Evolutionary conservation across 2,888 invertebrate genomes (phyloP).

Genomic region (Tipula helvola): DNA sequence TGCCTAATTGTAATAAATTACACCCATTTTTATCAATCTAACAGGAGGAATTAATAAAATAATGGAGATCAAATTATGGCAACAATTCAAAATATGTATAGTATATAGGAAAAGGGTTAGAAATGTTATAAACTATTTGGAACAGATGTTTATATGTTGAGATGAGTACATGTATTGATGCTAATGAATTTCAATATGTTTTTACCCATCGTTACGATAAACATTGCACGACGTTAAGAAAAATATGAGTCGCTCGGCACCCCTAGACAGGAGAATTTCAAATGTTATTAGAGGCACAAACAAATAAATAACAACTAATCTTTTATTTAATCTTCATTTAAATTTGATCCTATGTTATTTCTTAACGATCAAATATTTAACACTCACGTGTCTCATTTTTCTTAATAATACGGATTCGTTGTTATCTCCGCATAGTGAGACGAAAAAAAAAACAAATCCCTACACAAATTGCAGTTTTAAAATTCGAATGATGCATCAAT

Average conservation of each 20-base stretch:
- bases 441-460: not conserved
- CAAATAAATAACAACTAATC: not conserved
- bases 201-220: not conserved
- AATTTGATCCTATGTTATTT: not conserved
- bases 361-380: not conserved
- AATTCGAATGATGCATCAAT: not conserved
- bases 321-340: not conserved
- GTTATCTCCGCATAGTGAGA: not conserved
- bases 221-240: not conserved
- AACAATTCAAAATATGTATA: not conserved
- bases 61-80: not conserved
- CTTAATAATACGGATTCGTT: not conserved
- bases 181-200: not conserved
- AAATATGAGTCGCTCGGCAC: not conserved
- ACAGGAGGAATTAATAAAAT: not conserved
- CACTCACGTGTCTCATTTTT: not conserved
- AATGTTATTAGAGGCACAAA: not conserved
- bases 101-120: not conserved
- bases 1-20: not conserved
- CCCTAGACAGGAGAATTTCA: not conserved
- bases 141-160: not conserved
- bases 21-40: not conserved
- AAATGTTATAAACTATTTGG: not conserved
- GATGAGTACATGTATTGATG: not conserved
- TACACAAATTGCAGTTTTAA: not conserved